A percentile compares a stretch with the other conserved stretches of the same genome.
These are phyloP conservation scores for Drosophila nebulosa DNA, from an alignment of 1,140 invertebrate genomes.

Conservation along the genomic window DNA sequence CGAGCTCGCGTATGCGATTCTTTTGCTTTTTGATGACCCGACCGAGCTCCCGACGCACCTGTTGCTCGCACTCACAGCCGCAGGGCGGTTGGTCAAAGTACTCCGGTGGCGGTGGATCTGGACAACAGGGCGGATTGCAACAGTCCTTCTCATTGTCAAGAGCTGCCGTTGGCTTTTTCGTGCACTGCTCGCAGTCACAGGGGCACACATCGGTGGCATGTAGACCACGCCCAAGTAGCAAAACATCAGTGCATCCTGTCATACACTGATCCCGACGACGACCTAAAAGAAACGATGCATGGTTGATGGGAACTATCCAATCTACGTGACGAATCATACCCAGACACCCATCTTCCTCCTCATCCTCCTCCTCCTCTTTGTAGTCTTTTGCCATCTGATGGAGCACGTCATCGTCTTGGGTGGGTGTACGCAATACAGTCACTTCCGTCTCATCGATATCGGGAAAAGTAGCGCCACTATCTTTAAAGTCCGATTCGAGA, in stretches of 20 bases:
- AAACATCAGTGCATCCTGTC: constrained; percentile 56
- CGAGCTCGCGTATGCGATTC: constrained; percentile 39
- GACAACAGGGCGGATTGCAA: neutral
- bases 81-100: constrained; percentile 26
- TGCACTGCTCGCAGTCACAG: constrained; percentile 37
- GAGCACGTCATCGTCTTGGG: constrained; percentile 27
- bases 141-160: neutral
- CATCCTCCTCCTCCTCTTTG: neutral
- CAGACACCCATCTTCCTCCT: constrained; percentile 1
- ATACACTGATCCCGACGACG: constrained; percentile 7
- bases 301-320: neutral
- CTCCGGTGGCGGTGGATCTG: neutral
- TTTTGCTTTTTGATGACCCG: constrained; percentile 42
- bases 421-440: constrained; percentile 32
- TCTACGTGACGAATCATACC: neutral
- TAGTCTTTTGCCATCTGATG: neutral
- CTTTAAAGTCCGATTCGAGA: constrained; percentile 38
- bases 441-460: constrained; percentile 51
- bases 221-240: constrained; percentile 40
- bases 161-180: neutral
- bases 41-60: constrained; percentile 19
- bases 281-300: neutral
- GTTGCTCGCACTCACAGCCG: constrained; percentile 30
- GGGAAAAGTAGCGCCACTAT: constrained; percentile 26
- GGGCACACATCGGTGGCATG: constrained; percentile 27